phyloP scores from a whole-genome alignment of 2,113 vertebrate genomes.

The Crotalus viridis region DNA sequence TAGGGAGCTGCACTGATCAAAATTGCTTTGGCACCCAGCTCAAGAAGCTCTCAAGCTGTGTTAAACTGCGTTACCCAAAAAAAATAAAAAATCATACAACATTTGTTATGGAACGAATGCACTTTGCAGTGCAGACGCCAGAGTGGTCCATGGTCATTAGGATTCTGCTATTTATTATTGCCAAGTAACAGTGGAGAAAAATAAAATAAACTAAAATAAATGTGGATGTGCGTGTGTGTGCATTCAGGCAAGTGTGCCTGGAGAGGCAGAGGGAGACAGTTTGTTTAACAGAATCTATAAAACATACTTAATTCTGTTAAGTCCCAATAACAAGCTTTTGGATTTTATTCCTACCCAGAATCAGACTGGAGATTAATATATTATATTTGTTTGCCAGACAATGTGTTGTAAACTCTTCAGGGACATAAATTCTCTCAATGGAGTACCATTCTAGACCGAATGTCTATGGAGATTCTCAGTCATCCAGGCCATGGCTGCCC shows the following conservation, averaged over 20 bases:
- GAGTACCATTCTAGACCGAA: not conserved
- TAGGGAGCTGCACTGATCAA: constrained; percentile 44
- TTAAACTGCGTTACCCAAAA: constrained; percentile 27
- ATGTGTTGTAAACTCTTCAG: not conserved
- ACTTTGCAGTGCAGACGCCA: not conserved
- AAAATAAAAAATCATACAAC: constrained; percentile 39
- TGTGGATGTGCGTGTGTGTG: not conserved
- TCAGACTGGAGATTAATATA: not conserved
- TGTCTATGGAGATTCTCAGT: too few species aligned
- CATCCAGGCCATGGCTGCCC: too few species aligned
- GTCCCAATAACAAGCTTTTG: not conserved
- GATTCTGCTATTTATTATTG: constrained; percentile 14
- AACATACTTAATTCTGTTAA: not conserved
- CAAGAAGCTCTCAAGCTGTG: constrained; percentile 49
- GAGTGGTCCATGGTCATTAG: constrained; percentile 24
- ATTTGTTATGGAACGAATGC: constrained; percentile 40
- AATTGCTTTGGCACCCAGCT: constrained; percentile 40
- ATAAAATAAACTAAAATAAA: constrained; percentile 12
- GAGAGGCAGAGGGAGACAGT: not conserved
- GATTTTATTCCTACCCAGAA: not conserved
- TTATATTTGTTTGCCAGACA: not conserved
- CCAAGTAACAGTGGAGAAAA: constrained; percentile 18
- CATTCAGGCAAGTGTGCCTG: not conserved
- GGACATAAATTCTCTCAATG: not conserved
- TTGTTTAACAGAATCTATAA: not conserved